phyloP scores from a whole-genome alignment of 1,140 invertebrate species.

The Heliothis virescens region DNA sequence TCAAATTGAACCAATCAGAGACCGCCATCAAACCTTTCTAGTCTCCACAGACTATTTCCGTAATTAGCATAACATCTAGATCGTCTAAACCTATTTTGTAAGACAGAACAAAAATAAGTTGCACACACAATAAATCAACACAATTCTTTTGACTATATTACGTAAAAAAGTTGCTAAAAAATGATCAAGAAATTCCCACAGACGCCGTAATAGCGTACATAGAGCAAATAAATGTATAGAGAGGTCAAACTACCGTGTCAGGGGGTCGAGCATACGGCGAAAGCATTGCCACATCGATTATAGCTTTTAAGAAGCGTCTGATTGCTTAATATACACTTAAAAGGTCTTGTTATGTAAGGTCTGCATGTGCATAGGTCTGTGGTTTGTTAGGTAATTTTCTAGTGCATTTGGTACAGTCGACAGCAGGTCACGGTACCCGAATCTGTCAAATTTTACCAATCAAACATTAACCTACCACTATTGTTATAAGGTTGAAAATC shows the following conservation, averaged over 20 bases:
- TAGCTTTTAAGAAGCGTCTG: constrained; percentile 59
- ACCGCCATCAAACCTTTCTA: constrained; percentile 8
- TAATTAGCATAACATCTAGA: constrained; percentile 34
- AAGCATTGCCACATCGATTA: constrained; percentile 66
- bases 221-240: constrained; percentile 34
- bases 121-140: constrained; percentile 7
- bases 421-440: no score
- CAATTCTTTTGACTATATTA: constrained; percentile 12
- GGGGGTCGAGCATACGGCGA: constrained; percentile 56
- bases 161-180: constrained; percentile 33
- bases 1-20: not conserved
- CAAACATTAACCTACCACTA: no score
- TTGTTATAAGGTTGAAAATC: no score
- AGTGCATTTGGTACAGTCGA: not conserved
- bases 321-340: constrained; percentile 63
- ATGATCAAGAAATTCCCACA: constrained; percentile 21
- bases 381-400: constrained; percentile 61
- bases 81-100: constrained; percentile 25
- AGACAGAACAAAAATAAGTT: not conserved
- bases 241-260: constrained; percentile 45
- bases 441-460: no score
- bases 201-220: not conserved
- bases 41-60: constrained; percentile 7
- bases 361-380: constrained; percentile 62
- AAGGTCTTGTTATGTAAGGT: constrained; percentile 69